These are phyloP conservation scores for Aspidiotus destructor DNA, from an alignment of 2,888 invertebrate genomes.

Conservation along the genomic window DNA sequence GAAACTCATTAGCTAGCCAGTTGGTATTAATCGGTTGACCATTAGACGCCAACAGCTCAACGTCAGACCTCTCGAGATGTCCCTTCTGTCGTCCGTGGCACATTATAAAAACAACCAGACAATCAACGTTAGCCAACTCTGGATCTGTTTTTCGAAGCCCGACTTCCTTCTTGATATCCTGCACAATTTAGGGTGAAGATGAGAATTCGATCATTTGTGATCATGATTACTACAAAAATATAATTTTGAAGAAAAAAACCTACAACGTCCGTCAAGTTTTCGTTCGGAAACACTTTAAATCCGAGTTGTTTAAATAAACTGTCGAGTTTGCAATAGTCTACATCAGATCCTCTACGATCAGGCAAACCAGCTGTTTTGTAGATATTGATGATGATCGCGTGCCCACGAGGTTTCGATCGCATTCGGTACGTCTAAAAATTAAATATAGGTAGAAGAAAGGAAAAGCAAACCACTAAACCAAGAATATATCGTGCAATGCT, in stretches of 20 bases:
- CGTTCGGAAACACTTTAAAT: slow-evolving; percentile 16
- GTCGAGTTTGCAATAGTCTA: slow-evolving; percentile 28
- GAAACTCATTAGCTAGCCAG: slow-evolving; percentile 52
- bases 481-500: no score
- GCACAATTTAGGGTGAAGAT: not conserved
- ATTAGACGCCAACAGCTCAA: slow-evolving; percentile 37
- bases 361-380: not conserved
- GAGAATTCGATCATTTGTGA: not conserved
- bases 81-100: slow-evolving; percentile 32
- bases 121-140: slow-evolving; percentile 17
- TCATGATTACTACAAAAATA: no score
- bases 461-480: not conserved
- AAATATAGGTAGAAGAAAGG: not conserved
- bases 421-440: slow-evolving; percentile 31
- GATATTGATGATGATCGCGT: slow-evolving; percentile 34
- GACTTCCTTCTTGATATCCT: slow-evolving; percentile 31
- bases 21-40: slow-evolving; percentile 45
- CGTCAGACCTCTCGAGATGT: slow-evolving; percentile 35
- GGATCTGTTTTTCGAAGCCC: slow-evolving; percentile 14
- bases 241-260: not conserved
- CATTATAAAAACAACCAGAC: slow-evolving; percentile 35
- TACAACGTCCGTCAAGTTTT: slow-evolving; percentile 32
- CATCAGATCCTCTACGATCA: slow-evolving; percentile 32
- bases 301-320: slow-evolving; percentile 34
- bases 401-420: slow-evolving; percentile 35